These are phyloP conservation scores for Pocillopora verrucosa DNA, from an alignment of 64 coral and sea anemone genomes.

Conservation along the genomic window DNA sequence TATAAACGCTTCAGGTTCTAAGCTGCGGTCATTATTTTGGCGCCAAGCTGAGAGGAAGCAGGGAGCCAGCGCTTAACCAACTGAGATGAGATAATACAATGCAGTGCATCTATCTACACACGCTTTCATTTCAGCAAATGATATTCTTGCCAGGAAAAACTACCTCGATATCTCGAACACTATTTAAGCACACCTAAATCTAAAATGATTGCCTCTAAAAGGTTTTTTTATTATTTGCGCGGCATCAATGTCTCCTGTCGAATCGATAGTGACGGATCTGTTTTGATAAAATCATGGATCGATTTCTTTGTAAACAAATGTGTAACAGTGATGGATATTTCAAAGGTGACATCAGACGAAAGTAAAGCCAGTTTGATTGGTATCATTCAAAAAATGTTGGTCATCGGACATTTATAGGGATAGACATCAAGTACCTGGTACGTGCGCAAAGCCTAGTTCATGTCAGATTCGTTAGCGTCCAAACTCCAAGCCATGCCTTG, in stretches of 20 bases:
- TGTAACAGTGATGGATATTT: constrained; percentile 2
- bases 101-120: background rate
- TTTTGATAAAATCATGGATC: constrained; percentile 20
- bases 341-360: constrained; percentile 4
- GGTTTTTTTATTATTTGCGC: background rate
- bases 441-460: background rate
- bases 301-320: constrained; percentile 43
- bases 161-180: background rate
- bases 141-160: background rate
- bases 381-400: background rate
- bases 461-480: background rate
- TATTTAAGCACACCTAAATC: background rate
- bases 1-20: background rate
- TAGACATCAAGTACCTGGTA: constrained; percentile 14
- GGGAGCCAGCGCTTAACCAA: background rate
- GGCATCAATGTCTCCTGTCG: constrained; percentile 22
- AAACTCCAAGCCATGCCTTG: background rate
- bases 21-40: background rate
- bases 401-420: background rate
- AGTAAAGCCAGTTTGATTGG: background rate
- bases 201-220: background rate
- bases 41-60: constrained; percentile 31
- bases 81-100: background rate
- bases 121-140: constrained; percentile 9
- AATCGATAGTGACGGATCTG: background rate